Conservation (phyloP, 2,113 vertebrate species). For the Nannospalax galili region DNA sequence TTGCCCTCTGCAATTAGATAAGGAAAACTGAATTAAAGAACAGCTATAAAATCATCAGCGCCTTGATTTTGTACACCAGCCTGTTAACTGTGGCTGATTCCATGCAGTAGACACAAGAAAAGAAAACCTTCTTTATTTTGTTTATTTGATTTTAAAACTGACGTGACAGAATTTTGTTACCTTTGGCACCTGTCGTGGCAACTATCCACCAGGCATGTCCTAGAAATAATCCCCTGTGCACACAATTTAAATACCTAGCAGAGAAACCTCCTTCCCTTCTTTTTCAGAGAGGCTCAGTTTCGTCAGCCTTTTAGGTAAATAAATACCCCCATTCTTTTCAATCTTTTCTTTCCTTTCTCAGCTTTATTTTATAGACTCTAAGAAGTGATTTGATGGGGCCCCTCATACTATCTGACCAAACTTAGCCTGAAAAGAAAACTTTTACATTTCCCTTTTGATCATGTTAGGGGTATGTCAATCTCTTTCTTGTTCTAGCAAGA, state of each 20-base stretch:
- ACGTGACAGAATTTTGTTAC: not conserved
- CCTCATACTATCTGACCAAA: constrained; percentile 73
- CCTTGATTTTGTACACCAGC: not conserved
- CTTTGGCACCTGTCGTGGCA: not conserved
- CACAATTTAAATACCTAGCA: constrained; percentile 66
- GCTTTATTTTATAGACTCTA: constrained; percentile 69
- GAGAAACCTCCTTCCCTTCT: constrained; percentile 31
- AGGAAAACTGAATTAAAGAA: not conserved
- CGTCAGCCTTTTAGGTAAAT: constrained; percentile 68
- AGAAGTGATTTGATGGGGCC: constrained; percentile 59
- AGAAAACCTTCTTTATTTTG: not conserved
- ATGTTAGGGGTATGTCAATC: constrained; percentile 56
- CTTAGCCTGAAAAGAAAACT: constrained; percentile 56
- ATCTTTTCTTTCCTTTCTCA: constrained; percentile 70
- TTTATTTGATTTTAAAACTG: not conserved
- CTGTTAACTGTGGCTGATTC: not conserved
- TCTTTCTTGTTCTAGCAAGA: constrained; percentile 72
- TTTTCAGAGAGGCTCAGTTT: constrained; percentile 54
- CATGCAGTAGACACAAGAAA: not conserved
- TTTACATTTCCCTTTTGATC: constrained; percentile 74
- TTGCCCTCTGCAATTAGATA: not conserved
- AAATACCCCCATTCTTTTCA: constrained; percentile 57
- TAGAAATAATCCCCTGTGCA: constrained; percentile 13
- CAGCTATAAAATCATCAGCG: not conserved
- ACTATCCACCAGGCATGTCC: not conserved